Evolutionary conservation across 2,113 vertebrate species (phyloP).

Genomic region (Carollia perspicillata): DNA sequence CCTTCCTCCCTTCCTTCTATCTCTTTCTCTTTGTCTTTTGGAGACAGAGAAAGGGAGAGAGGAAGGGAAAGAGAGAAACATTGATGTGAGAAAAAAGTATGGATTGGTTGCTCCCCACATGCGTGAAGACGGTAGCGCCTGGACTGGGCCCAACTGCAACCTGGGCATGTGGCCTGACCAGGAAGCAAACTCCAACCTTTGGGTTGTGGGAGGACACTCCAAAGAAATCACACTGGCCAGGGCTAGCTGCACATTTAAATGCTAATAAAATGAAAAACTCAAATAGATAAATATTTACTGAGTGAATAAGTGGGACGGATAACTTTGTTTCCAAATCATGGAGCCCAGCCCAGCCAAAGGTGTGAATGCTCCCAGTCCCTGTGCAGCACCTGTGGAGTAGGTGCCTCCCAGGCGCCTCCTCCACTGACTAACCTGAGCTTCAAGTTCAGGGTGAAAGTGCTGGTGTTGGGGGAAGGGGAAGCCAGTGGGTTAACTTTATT

Average conservation of each 20-base stretch:
- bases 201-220: no score
- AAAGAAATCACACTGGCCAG: no score
- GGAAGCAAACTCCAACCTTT: no score
- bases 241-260: not conserved
- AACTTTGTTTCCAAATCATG: not conserved
- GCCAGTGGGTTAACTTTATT: not conserved
- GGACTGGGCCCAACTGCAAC: no score
- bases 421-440: not conserved
- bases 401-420: rapidly evolving
- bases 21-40: no score
- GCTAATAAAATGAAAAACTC: not conserved
- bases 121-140: no score
- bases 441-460: not conserved
- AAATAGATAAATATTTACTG: not conserved
- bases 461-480: not conserved
- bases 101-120: no score
- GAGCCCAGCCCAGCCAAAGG: not conserved
- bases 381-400: rapidly evolving
- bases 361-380: rapidly evolving
- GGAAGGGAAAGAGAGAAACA: no score
- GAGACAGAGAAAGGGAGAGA: no score
- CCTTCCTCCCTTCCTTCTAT: no score
- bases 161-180: no score
- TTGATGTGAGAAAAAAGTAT: no score
- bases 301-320: not conserved